Evolutionary conservation across 2,888 invertebrate genomes (phyloP), one percentile per base, ranked within the genome.

Genomic region (Lasiommata megera): DNA sequence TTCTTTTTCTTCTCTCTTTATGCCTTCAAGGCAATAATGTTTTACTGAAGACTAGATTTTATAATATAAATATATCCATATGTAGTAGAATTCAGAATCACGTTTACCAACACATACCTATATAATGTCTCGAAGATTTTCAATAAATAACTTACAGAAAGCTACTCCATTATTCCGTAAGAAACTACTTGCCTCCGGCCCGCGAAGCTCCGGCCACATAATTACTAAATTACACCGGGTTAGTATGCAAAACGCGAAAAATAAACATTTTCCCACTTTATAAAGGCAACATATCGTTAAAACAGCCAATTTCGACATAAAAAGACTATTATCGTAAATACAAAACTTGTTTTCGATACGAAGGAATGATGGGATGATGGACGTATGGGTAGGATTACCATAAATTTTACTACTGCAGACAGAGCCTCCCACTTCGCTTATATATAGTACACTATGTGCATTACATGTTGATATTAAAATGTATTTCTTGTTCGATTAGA

Each of bases 331-430:
- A 68, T 71, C 63, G 58, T 48, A 44, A 29, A 48, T 48, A 55
- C 52, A 17, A 52, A 46, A 63, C 63, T 58, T 57, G 62, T 62
- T 59, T 47, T 68, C 76, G 71, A 74, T 73, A 70, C 75, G 51
- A 51, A 14, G 23, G 66, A 71, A 76, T 80, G 87, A 86, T 84
- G 80, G 84, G 81, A 79, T 88, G 88, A 88, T 88, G 86, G 88
- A 87, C 82, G 81, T 76, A 70, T 63, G 72, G 74, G 61, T 52
- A 41, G 40, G 31, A 2, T 41, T n/a, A 12, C 52, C 28, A 41
- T 18, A 14, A 38, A 12, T 37, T 51, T 28, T 11, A 7, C 29
- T 38, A 40, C 0, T 8, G 8, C 17, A 23, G 6, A 18, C 12
- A 18, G 31, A 18, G 23, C 23, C 3, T 23, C 23, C 23, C 23